Percentiles rank a stretch among this genome's conserved stretches.
phyloP scores from a whole-genome alignment of 2,113 vertebrate genomes.

The Sprattus sprattus region DNA sequence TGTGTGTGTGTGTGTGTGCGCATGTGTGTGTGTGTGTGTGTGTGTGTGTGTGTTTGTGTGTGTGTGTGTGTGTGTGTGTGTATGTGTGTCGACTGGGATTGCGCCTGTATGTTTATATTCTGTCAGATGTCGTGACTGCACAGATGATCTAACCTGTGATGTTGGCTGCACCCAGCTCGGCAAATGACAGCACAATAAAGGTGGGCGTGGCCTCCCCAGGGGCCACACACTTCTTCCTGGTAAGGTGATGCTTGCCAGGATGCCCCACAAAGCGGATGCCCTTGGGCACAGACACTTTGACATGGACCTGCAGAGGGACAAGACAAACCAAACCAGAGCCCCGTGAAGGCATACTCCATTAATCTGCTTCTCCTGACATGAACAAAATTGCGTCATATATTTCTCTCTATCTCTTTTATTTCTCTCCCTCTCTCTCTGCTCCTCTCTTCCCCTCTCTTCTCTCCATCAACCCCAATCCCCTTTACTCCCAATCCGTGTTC shows the following conservation, averaged over 20 bases:
- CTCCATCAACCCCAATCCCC: not conserved
- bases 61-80: not conserved
- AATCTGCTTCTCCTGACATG: slow-evolving; percentile 37
- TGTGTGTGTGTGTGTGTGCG: not conserved
- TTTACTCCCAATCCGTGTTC: not conserved
- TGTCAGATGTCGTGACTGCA: not conserved
- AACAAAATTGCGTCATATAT: slow-evolving; percentile 51
- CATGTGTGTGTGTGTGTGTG: not conserved
- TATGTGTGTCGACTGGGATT: not conserved
- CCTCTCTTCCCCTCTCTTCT: not conserved
- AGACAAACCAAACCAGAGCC: not conserved
- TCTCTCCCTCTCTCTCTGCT: not conserved
- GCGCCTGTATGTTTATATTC: not conserved
- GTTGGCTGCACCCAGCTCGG: slow-evolving; percentile 81
- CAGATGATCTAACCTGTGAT: slow-evolving; percentile 42
- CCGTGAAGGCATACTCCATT: slow-evolving; percentile 23
- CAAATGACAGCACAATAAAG: slow-evolving; percentile 83
- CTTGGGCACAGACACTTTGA: slow-evolving; percentile 86
- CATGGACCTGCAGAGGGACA: slow-evolving; percentile 74
- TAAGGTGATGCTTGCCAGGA: slow-evolving; percentile 84
- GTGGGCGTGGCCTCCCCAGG: slow-evolving; percentile 82
- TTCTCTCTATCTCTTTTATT: not conserved
- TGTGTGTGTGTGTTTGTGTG: not conserved
- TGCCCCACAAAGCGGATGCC: slow-evolving; percentile 88
- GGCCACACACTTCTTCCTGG: slow-evolving; percentile 84